phyloP scores from a whole-genome alignment of 1,140 invertebrate genomes.

The Lepeophtheirus salmonis region DNA sequence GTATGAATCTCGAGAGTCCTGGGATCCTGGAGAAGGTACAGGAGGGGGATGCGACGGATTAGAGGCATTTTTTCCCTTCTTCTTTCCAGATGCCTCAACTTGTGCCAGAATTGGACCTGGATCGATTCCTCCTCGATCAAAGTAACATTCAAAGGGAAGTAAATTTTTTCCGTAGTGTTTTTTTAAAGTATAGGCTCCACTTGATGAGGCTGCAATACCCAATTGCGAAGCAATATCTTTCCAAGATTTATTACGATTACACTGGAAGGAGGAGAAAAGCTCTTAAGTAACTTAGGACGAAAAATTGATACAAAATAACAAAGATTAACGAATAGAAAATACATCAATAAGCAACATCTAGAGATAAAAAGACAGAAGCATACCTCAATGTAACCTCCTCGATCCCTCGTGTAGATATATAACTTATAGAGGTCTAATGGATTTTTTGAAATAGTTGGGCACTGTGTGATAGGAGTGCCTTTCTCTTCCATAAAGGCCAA shows the following conservation, averaged over 20 bases:
- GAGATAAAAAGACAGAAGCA: slow-evolving; percentile 21
- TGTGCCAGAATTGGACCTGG: slow-evolving; percentile 85
- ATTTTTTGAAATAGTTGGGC: slow-evolving; percentile 93
- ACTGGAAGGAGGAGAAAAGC: slow-evolving; percentile 38
- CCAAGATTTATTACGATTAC: slow-evolving; percentile 95
- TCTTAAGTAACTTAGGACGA: no score
- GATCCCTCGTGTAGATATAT: slow-evolving; percentile 81
- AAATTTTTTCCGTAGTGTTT: slow-evolving; percentile 96
- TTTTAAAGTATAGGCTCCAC: slow-evolving; percentile 81
- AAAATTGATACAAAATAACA: no score
- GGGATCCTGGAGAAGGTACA: slow-evolving; percentile 9
- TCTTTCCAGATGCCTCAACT: slow-evolving; percentile 33
- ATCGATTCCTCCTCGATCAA: slow-evolving; percentile 84
- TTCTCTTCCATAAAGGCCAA: slow-evolving; percentile 82
- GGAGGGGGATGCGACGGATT: neutral
- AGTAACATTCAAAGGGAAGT: slow-evolving; percentile 85
- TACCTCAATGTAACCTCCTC: slow-evolving; percentile 93
- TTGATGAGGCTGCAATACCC: slow-evolving; percentile 84
- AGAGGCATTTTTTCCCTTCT: slow-evolving; percentile 5
- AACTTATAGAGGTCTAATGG: slow-evolving; percentile 89
- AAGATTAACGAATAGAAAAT: no score
- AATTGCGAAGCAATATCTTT: slow-evolving; percentile 84
- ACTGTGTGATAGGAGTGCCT: slow-evolving; percentile 72
- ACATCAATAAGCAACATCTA: neutral
- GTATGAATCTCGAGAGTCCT: slow-evolving; percentile 15